A percentile compares a stretch with the other conserved stretches of the same genome.
Conservation (phyloP, 2,113 vertebrate species). For the Podocnemis expansa region DNA sequence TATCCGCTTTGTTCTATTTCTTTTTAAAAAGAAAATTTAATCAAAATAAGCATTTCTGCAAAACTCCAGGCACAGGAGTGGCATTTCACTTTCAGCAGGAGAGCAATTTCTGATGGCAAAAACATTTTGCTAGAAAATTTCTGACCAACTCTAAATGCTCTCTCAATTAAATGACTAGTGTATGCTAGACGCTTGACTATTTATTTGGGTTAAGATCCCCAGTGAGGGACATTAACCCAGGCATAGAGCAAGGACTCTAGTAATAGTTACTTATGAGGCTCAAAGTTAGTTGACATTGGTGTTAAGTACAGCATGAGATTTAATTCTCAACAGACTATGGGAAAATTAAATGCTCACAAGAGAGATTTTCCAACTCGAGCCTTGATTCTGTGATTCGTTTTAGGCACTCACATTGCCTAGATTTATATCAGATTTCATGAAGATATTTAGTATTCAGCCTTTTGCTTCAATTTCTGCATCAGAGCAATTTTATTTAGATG, state of each 20-base stretch:
- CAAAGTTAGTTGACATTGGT: background rate
- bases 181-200: background rate
- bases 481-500: background rate
- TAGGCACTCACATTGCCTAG: background rate
- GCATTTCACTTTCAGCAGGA: background rate
- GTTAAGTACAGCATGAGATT: background rate
- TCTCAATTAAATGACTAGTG: background rate
- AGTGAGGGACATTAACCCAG: background rate
- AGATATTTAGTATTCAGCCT: background rate
- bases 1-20: background rate
- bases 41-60: background rate
- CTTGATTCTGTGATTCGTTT: background rate
- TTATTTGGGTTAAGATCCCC: background rate
- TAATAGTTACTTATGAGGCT: background rate
- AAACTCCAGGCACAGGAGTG: background rate
- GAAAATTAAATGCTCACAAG: background rate
- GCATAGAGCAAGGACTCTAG: background rate
- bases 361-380: background rate
- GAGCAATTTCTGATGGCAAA: background rate
- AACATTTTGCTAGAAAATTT: background rate
- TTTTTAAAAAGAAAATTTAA: background rate
- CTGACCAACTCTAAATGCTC: background rate
- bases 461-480: background rate
- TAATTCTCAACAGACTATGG: slow-evolving; percentile 12
- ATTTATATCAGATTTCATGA: background rate